These are phyloP conservation scores for Stenodera caucasica DNA, from an alignment of 2,888 invertebrate genomes.

Conservation along the genomic window DNA sequence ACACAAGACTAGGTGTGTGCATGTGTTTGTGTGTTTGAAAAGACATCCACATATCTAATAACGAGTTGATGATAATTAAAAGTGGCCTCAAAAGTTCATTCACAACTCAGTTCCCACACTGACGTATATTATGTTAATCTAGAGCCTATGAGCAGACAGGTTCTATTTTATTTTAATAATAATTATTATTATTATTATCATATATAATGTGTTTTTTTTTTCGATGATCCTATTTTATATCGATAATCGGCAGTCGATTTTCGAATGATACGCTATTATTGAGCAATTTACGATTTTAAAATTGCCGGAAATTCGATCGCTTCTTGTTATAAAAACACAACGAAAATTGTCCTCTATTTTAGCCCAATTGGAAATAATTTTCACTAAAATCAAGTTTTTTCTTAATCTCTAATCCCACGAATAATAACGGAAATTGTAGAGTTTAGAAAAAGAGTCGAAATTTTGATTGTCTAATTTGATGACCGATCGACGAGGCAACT, in stretches of 20 bases:
- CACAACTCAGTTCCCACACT: slow-evolving; percentile 52
- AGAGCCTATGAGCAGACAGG: slow-evolving; percentile 34
- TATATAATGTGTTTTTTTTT: too few species aligned
- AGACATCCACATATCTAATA: slow-evolving; percentile 41
- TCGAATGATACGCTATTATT: too few species aligned
- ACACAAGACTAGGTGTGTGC: not conserved
- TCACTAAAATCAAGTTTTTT: too few species aligned
- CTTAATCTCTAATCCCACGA: too few species aligned
- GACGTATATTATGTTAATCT: slow-evolving; percentile 47
- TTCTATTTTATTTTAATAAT: slow-evolving; percentile 31
- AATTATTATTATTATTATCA: too few species aligned
- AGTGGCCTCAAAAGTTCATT: slow-evolving; percentile 52
- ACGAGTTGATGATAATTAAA: slow-evolving; percentile 51
- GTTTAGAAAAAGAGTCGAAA: not conserved
- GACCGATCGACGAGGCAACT: not conserved
- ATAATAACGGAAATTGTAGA: not conserved
- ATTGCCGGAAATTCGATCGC: not conserved
- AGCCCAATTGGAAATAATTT: too few species aligned
- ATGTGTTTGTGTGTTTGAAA: not conserved
- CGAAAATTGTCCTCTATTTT: slow-evolving; percentile 5
- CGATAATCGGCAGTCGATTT: not conserved
- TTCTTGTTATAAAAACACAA: not conserved
- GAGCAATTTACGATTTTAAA: not conserved
- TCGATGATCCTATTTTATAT: not conserved
- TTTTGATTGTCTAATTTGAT: not conserved